Base-by-base conservation (phyloP, 2,888 invertebrate species). In the Branchellion lobata region DNA sequence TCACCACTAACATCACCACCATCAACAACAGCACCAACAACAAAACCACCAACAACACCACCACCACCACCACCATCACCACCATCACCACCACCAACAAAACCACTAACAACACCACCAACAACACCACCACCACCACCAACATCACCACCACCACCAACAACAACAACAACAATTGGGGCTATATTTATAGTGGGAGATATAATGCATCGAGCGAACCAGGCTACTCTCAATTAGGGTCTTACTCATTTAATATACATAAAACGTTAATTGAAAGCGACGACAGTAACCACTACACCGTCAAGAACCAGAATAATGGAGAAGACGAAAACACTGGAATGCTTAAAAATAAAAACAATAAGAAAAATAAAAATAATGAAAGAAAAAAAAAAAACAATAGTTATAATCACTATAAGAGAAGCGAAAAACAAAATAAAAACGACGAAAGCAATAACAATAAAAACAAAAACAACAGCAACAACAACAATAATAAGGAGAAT, bases 131-230 rank as follows among this genome's bases (percentile, higher is more conserved):
- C 3, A 57, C 3, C 5, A 57, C 5, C 5, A 24, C 3, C 5
- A 24, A 24, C 24, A 5, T 5, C 5, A 57, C n/a, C 5, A 24
- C 5, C 5, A 57, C 5, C 21, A 24, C 3, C 0, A 24, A 68
- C 36, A 69, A 65, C 36, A 65, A 71, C 24, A 78, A 36, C 57
- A 36, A 78, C 27, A 78, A 40, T 31, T 27, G 21, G 11, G 40
- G 29, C 18, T 57, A 31, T 76, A 61, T 76, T 57, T 76, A 76
- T 76, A 61, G 18, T 51, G 27, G 31, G 18, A 61, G 18, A 34
- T 65, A 33, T 34, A n/a, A n/a, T 36, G 18, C 36, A n/a, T 24
- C n/a, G 8, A 5, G 24, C 21, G 3, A 5, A 5, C 3, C 5
- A 14, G 24, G 24, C n/a, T 3, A n/a, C 61, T 18, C 21, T 18